Conservation (phyloP, 2,797 vertebrate species). For the Gallinago stenura region DNA sequence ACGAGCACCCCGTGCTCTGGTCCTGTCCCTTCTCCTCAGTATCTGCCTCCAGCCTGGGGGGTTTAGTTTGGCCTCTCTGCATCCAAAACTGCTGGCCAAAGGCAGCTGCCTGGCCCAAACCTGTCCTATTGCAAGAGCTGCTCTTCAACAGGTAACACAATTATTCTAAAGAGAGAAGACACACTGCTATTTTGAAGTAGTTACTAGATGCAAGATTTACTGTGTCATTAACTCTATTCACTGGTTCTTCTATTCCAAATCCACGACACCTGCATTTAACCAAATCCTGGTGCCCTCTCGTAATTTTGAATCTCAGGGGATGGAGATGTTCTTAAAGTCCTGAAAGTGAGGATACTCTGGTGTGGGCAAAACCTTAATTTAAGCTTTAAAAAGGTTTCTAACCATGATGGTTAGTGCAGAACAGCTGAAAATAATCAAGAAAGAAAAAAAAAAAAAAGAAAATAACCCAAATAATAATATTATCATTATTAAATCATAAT, state of each 20-base stretch:
- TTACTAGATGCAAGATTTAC: no score
- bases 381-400: not conserved
- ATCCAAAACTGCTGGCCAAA: not conserved
- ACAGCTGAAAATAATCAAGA: not conserved
- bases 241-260: not conserved
- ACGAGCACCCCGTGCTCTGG: not conserved
- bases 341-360: not conserved
- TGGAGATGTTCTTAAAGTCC: not conserved
- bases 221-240: not conserved
- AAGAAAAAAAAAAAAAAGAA: not conserved
- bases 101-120: not conserved
- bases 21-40: not conserved
- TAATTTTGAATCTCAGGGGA: not conserved
- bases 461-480: no score
- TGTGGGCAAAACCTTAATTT: not conserved
- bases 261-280: not conserved
- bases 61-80: not conserved
- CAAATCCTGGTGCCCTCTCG: not conserved
- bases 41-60: not conserved
- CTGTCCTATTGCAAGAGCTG: not conserved
- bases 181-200: accelerated
- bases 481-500: no score
- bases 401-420: not conserved
- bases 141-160: not conserved
- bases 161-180: not conserved